Base-by-base conservation (phyloP, 2,113 vertebrate genomes). In the Channa maculata region DNA sequence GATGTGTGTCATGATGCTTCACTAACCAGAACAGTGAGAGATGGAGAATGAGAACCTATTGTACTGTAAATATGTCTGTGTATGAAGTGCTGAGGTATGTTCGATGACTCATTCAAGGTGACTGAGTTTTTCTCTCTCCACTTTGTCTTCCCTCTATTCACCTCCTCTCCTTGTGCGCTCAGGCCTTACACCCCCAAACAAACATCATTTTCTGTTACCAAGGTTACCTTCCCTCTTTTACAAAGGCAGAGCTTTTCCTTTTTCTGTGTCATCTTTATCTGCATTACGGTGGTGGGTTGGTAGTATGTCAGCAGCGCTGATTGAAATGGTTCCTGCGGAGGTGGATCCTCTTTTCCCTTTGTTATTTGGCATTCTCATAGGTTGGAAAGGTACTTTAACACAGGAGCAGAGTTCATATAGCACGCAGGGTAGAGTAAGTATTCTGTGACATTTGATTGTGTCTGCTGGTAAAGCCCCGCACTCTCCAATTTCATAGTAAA, bases 91-190 rank as follows among this genome's bases (percentile, higher is more conserved):
- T 68, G 53, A 81, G 68, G 54, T 75, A 38, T 36, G 38, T 43
- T 82, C 54, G 44, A 77, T 92, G 90, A 89, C 82, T 92, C 86
- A 88, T 85, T 55, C 63, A 77, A 86, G 79, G 86, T 86, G 63
- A 83, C 64, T 49, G 71, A 55, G 51, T 83, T 36, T 48, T 46
- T 65, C 59, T 72, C 53, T 65, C 43, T 76, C 65, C 15, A 48
- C n/a, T 50, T 64, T 49, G 13, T 80, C 5, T 15, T 51, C 36
- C 63, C 15, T 71, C 15, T n/a, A 11, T 61, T 72, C 71, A 14
- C 48, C 60, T 60, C 38, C 54, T 73, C 70, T 49, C 59, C 36
- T 8, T 66, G 38, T 53, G 24, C n/a, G 8, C 71, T 76, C 66
- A 67, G 61, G 63, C 58, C 43, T 33, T 5, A 57, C 72, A 24